Conservation (phyloP, 2,888 invertebrate genomes). For the Oeneis ivallda region DNA sequence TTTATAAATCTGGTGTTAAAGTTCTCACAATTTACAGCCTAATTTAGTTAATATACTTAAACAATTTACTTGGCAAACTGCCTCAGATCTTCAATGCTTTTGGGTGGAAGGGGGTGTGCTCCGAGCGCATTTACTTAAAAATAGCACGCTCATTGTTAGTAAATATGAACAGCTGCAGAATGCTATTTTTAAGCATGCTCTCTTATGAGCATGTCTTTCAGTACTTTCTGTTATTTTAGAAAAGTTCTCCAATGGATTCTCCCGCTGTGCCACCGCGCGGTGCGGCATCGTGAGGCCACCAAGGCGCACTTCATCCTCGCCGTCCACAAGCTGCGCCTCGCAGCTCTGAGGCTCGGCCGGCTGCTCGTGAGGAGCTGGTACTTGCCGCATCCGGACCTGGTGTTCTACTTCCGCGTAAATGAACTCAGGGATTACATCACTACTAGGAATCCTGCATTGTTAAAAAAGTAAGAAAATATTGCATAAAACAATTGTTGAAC, state of each 20-base stretch:
- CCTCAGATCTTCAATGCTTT: no score
- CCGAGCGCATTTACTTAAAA: no score
- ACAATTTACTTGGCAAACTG: not conserved
- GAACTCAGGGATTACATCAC: constrained; percentile 83
- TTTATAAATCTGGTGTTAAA: not conserved
- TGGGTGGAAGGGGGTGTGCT: no score
- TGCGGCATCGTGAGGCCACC: constrained; percentile 84
- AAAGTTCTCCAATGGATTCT: constrained; percentile 82
- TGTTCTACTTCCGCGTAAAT: constrained; percentile 85
- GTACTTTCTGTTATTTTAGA: constrained; percentile 54
- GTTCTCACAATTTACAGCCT: not conserved
- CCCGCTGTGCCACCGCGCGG: constrained; percentile 82
- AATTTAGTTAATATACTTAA: not conserved
- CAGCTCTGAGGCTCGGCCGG: constrained; percentile 79
- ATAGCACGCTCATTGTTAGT: no score
- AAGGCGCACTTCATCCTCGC: constrained; percentile 82
- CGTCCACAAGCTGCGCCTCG: constrained; percentile 82
- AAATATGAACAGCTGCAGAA: no score
- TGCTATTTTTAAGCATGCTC: no score
- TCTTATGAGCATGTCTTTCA: no score
- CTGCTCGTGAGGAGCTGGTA: constrained; percentile 83
- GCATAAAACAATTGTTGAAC: no score
- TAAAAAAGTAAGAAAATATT: constrained; percentile 80
- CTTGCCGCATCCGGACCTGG: constrained; percentile 83
- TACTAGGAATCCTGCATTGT: constrained; percentile 77